Conservation (phyloP, 1,140 invertebrate species). For the Capitella teleta region DNA sequence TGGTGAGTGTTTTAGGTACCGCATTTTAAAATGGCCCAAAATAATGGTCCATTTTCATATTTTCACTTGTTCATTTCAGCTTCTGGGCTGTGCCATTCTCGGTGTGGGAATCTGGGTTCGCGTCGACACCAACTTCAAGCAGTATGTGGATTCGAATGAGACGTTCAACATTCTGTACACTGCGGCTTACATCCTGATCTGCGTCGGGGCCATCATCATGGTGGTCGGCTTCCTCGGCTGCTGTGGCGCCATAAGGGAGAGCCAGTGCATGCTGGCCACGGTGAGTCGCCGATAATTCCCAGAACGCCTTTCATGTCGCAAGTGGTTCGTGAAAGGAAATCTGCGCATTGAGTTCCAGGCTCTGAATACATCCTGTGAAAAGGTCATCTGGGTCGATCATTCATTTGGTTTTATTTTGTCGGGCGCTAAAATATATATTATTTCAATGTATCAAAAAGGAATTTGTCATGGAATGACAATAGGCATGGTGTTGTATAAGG, state of each 20-base stretch:
- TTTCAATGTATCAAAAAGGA: too few species aligned
- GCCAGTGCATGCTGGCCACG: constrained; percentile 68
- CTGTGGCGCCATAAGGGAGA: constrained; percentile 76
- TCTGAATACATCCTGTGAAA: too few species aligned
- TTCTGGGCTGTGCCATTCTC: constrained; percentile 59
- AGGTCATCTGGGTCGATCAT: too few species aligned
- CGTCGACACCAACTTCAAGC: constrained; percentile 45
- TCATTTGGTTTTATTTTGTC: too few species aligned
- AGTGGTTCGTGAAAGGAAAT: too few species aligned
- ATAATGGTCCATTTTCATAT: too few species aligned
- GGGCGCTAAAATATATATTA: too few species aligned
- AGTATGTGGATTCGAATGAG: constrained; percentile 23
- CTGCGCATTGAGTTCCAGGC: too few species aligned
- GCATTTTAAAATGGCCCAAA: too few species aligned
- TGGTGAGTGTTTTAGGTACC: too few species aligned
- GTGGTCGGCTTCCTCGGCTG: constrained; percentile 81
- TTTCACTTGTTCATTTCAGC: constrained; percentile 44
- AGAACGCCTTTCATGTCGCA: not conserved
- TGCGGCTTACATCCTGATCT: constrained; percentile 52
- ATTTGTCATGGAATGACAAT: too few species aligned
- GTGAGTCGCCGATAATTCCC: constrained; percentile 45
- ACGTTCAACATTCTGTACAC: constrained; percentile 25
- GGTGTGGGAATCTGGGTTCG: constrained; percentile 65
- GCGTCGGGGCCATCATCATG: constrained; percentile 68
- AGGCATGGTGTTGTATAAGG: too few species aligned